Conservation (phyloP, 2,113 vertebrate species). For the Hemiscyllium ocellatum region DNA sequence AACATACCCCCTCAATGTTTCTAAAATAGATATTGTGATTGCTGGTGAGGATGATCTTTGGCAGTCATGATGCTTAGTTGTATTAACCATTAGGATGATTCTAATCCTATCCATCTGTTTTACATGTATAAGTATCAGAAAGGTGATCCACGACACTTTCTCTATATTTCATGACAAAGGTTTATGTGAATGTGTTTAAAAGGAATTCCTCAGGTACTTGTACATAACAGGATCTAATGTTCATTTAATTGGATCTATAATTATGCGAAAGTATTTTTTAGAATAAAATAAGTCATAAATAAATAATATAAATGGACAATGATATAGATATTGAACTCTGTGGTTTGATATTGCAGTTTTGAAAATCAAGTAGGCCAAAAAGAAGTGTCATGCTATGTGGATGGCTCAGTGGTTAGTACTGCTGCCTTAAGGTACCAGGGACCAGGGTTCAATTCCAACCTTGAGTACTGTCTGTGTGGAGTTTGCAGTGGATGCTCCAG, state of each 20-base stretch:
- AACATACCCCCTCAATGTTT: not conserved
- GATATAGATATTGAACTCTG: not conserved
- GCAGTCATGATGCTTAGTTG: not conserved
- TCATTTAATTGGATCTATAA: not conserved
- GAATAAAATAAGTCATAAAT: not conserved
- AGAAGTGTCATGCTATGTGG: not conserved
- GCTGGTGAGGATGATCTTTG: not conserved
- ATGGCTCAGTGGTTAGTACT: too few species aligned
- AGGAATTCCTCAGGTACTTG: not conserved
- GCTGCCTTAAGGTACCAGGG: too few species aligned
- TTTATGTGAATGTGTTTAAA: not conserved
- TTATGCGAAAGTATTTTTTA: not conserved
- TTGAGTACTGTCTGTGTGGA: too few species aligned
- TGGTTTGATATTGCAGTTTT: not conserved
- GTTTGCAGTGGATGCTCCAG: too few species aligned
- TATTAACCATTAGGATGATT: not conserved
- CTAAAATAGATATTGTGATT: not conserved
- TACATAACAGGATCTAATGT: not conserved
- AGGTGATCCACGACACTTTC: not conserved
- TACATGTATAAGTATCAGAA: not conserved
- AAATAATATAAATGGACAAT: not conserved
- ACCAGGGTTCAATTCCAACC: too few species aligned
- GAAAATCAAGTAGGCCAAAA: not conserved
- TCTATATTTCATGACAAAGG: not conserved
- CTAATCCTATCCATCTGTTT: not conserved